Evolutionary conservation across 1,140 invertebrate genomes (phyloP), one percentile per base, ranked within the genome.

Genomic region (Ectropis grisescens): DNA sequence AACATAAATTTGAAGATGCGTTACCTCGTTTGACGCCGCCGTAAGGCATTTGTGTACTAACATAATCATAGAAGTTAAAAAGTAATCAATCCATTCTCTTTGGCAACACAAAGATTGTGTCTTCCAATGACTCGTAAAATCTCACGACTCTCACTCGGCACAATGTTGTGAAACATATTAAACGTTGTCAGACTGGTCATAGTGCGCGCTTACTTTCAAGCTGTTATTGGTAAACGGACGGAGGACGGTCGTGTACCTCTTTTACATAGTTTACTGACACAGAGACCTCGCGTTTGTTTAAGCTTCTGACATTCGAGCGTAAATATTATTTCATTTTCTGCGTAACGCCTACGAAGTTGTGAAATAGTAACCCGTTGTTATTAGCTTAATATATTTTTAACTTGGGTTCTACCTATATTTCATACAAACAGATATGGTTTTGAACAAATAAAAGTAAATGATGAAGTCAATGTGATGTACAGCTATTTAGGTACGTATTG

Each of bases 1-100:
- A 39, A 19, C 56, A 67, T 70, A 58, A 64, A 64, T 64, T 60
- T 57, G 44, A 52, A 53, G 36, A 41, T 49, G 54, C 48, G 54
- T 64, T 43, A 55, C 50, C 51, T 36, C 32, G 36, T 35, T 39
- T 43, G 50, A 48, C 34, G 37, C 47, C 47, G 67, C 60, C 69
- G 55, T 32, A 37, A 66, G 65, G 62, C 66, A 45, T 50, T 58
- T 47, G 49, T 36, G 59, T 60, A 49, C 53, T 26, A 58, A 57
- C 51, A 65, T 74, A 71, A 72, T 75, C 62, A 67, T 59, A 65
- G 55, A 74, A 69, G 55, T 79, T 76, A 74, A 79, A 76, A 75
- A 74, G 74, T 70, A 76, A 79, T 79, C 67, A 76, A 76, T 79
- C 65, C 67, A 57, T 69, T 75, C 65, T 67, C 71, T 69, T 76